phyloP scores from a whole-genome alignment of 1,140 invertebrate genomes.

The Paraescarpia echinospica region DNA sequence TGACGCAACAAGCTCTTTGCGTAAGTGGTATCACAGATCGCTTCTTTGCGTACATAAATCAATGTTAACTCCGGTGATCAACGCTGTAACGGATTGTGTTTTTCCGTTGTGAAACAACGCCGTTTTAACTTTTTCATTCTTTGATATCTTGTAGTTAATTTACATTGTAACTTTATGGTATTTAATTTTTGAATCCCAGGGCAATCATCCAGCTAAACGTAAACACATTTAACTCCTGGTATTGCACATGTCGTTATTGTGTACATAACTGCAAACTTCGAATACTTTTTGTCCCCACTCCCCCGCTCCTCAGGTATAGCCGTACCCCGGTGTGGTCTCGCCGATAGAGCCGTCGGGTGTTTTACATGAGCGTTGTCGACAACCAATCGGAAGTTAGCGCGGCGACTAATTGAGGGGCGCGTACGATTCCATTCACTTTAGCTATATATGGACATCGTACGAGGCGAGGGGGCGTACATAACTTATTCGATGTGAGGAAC shows the following conservation, averaged over 20 bases:
- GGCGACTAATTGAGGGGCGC: background rate
- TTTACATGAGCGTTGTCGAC: background rate
- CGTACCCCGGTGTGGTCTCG: background rate
- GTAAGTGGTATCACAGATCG: background rate
- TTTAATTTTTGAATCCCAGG: background rate
- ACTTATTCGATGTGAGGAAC: background rate
- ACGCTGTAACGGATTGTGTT: background rate
- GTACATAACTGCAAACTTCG: background rate
- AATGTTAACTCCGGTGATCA: background rate
- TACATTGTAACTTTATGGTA: background rate
- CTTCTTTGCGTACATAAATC: background rate
- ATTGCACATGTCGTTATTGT: too few relatives aligned
- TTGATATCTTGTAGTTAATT: too few relatives aligned
- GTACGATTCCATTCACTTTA: background rate
- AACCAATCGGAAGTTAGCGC: background rate
- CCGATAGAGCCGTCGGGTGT: background rate
- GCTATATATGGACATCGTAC: background rate
- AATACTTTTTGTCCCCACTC: background rate
- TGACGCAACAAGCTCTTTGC: background rate
- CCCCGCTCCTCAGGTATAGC: background rate
- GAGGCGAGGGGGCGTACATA: background rate
- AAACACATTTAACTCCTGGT: too few relatives aligned
- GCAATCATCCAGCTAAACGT: too few relatives aligned
- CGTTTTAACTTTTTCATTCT: background rate
- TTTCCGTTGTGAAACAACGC: background rate